These are phyloP conservation scores for Artemia sp. DNA, from an alignment of 2,888 invertebrate species.

Conservation along the genomic window DNA sequence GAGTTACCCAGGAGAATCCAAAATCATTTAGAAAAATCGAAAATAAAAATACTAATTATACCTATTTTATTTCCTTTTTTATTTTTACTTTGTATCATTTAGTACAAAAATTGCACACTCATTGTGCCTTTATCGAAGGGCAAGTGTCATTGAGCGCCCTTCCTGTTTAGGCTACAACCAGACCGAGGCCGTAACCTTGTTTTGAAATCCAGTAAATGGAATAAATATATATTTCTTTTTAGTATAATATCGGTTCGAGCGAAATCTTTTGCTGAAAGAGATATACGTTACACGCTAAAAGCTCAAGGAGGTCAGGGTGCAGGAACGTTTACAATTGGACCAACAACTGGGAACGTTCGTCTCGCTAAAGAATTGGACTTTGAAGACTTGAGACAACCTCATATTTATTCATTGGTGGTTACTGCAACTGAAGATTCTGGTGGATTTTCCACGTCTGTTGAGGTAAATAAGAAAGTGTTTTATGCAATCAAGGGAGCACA, in stretches of 20 bases:
- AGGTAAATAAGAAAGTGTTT: constrained; percentile 40
- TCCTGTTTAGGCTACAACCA: too few species aligned
- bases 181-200: too few species aligned
- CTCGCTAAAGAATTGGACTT: constrained; percentile 89
- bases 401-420: constrained; percentile 62
- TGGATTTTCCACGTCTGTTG: constrained; percentile 83
- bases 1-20: too few species aligned
- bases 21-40: too few species aligned
- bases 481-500: background rate
- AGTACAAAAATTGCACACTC: too few species aligned
- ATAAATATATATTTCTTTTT: constrained; percentile 27
- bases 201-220: too few species aligned
- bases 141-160: too few species aligned
- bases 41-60: too few species aligned
- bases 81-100: too few species aligned
- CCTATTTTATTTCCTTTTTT: too few species aligned
- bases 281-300: constrained; percentile 85
- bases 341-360: constrained; percentile 84
- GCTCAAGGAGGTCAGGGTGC: constrained; percentile 79
- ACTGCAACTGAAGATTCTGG: constrained; percentile 95
- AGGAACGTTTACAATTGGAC: constrained; percentile 86
- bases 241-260: constrained; percentile 94
- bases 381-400: constrained; percentile 83
- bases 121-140: too few species aligned
- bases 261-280: constrained; percentile 88